Evolutionary conservation across 2,797 vertebrate genomes (phyloP).

Genomic region (Gymnopithys bicolor): DNA sequence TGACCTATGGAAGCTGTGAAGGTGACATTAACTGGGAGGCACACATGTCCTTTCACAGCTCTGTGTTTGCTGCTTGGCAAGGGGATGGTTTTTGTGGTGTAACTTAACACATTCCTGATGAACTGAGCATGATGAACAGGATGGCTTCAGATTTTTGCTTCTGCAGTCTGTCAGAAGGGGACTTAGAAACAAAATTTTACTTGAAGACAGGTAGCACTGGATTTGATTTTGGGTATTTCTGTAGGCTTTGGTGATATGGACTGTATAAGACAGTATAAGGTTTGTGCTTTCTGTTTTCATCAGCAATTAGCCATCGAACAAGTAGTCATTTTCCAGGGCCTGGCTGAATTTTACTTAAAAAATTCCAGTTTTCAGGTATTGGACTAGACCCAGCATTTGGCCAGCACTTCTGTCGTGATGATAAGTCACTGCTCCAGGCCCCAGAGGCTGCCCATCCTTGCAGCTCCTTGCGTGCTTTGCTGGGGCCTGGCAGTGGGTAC

Average conservation of each 20-base stretch:
- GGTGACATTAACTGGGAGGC: conserved; percentile 58
- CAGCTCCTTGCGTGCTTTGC: not conserved
- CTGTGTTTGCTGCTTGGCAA: conserved; percentile 17
- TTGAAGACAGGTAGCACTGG: not conserved
- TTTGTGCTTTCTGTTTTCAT: not conserved
- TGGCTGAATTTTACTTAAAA: not conserved
- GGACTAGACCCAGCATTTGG: not conserved
- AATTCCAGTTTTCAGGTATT: not conserved
- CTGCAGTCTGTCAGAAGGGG: not conserved
- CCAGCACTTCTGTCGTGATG: not conserved
- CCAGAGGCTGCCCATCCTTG: not conserved
- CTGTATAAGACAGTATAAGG: not conserved
- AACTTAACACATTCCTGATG: not conserved
- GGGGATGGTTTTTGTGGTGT: not conserved
- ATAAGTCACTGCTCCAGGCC: not conserved
- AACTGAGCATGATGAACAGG: not conserved
- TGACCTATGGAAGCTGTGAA: conserved; percentile 53
- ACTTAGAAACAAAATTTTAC: not conserved
- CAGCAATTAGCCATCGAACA: not conserved
- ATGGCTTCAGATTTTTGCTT: not conserved
- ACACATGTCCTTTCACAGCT: not conserved
- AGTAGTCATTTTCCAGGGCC: not conserved
- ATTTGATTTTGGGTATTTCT: not conserved
- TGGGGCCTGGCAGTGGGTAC: not conserved
- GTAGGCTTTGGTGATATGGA: not conserved